Evolutionary conservation across 2,797 vertebrate species (phyloP), one percentile per base, ranked within the genome.

Genomic region (Oryzias sinensis): DNA sequence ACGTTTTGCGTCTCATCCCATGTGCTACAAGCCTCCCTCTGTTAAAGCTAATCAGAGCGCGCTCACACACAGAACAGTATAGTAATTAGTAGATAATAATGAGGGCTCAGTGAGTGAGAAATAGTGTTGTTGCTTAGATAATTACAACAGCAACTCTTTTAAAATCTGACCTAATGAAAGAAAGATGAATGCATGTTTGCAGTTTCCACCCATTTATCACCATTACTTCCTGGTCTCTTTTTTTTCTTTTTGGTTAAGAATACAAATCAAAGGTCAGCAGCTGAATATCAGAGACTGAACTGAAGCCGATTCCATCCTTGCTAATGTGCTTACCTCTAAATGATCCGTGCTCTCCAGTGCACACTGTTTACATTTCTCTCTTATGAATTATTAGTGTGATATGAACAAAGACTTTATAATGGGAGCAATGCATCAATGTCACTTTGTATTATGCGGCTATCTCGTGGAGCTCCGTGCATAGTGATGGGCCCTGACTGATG

Each of bases 381-480:
- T 88, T 88, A 89, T 90, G 88, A 90, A 90, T 90, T 90, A 90
- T 88, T 88, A 88, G 87, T 87, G 82, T 83, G 85, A 89, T 89
- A 80, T 62, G 84, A 89, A 90, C 87, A 87, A 89, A 90, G 86
- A 88, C 87, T 89, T 85, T 87, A 86, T 89, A 89, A 88, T 88
- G 82, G 87, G 83, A 81, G 83, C 83, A 62, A 89, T 89, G 84
- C 83, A 88, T 90, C 88, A 88, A 87, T 88, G 87, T 90, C 87
- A 88, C 87, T 80, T 89, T 87, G 84, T 82, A 85, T 90, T 88
- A 89, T 87, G 87, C 85, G 55, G 82, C 77, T 81, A 87, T 88
- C 85, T 82, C 81, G 58, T 77, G 74, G 72, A 88, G 84, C 75
- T 79, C 78, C 66, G 81, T 85, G 83, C 87, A 85, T 87, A 75